Evolutionary conservation across 2,797 vertebrate genomes (phyloP).

Genomic region (Smutsia gigantea): DNA sequence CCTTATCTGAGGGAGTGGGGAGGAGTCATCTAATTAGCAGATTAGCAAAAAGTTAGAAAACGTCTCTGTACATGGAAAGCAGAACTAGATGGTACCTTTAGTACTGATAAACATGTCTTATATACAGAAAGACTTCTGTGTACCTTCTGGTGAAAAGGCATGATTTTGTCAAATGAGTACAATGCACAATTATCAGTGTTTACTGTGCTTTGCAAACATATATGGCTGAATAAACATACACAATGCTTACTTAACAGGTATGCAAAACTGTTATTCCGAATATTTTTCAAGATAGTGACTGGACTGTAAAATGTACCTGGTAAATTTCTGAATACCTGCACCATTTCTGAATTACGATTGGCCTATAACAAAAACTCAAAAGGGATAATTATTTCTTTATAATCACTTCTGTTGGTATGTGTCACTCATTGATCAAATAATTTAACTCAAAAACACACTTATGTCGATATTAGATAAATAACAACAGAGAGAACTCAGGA

Average conservation of each 20-base stretch:
- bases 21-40: slow-evolving; percentile 78
- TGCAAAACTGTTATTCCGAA: neutral
- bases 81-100: neutral
- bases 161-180: neutral
- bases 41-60: slow-evolving; percentile 62
- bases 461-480: neutral
- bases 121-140: neutral
- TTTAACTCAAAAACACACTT: neutral
- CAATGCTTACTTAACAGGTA: neutral
- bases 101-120: neutral
- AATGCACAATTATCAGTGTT: neutral
- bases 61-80: neutral
- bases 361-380: neutral
- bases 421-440: neutral
- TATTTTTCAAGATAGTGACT: neutral
- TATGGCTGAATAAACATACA: neutral
- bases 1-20: slow-evolving; percentile 34
- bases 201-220: neutral
- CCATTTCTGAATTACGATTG: slow-evolving; percentile 16
- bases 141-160: neutral
- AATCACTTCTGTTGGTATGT: neutral
- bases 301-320: neutral
- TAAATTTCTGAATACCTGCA: neutral
- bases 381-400: neutral
- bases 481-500: neutral